Percentiles rank a stretch among this genome's conserved stretches.
Conservation (phyloP, 2,888 invertebrate genomes). For the Cepaea hortensis region DNA sequence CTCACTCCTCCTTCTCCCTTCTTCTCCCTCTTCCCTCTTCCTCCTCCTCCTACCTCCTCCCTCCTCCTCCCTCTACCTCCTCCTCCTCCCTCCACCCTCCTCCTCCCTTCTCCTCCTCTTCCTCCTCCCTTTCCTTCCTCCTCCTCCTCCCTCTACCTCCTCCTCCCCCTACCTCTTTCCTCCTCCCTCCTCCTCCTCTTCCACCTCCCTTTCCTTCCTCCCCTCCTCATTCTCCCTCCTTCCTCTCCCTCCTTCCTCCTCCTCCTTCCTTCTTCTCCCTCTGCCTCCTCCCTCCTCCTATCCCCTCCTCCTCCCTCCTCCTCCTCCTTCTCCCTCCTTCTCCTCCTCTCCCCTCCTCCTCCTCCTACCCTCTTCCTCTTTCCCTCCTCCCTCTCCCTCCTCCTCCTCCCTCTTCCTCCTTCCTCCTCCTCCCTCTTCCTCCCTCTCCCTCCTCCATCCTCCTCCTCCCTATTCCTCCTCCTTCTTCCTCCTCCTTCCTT, state of each 20-base stretch:
- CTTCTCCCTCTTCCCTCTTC: too few species aligned
- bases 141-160: neutral
- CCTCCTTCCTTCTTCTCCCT: neutral
- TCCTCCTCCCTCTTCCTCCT: neutral
- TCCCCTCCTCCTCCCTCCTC: neutral
- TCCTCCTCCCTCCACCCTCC: too few species aligned
- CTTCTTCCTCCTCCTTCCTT: neutral
- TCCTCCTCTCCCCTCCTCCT: neutral
- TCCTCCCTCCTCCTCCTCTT: slow-evolving; percentile 25
- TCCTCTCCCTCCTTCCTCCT: slow-evolving; percentile 4
- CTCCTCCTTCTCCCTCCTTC: neutral
- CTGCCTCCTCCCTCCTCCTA: neutral
- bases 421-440: neutral
- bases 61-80: neutral
- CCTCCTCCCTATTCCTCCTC: neutral
- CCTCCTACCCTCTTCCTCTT: too few species aligned
- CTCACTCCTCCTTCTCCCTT: too few species aligned
- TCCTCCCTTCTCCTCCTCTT: neutral
- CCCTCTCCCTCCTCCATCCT: neutral
- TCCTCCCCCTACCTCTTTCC: neutral
- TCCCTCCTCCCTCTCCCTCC: neutral
- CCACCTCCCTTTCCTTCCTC: neutral
- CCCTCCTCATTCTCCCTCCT: neutral
- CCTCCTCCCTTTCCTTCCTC: neutral
- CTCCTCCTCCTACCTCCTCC: neutral